Percentiles rank a stretch among this genome's conserved stretches.
These are phyloP conservation scores for Thinocorus orbignyianus DNA, from an alignment of 2,113 vertebrate genomes.

Conservation along the genomic window DNA sequence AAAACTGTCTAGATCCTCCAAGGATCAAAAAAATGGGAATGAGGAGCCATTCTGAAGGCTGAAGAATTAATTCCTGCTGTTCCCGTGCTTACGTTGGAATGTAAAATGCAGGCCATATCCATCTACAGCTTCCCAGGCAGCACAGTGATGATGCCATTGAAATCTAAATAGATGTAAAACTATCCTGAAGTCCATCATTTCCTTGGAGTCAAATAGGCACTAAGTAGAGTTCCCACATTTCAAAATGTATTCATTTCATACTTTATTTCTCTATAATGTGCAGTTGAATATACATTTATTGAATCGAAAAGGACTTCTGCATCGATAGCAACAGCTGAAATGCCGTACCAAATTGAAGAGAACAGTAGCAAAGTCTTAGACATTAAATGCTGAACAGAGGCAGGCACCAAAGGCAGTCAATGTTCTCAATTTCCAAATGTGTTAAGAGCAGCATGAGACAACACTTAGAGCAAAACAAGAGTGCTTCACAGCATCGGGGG, in stretches of 20 bases:
- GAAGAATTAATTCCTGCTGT: background rate
- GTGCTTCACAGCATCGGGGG: conserved; percentile 45
- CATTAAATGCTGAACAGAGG: background rate
- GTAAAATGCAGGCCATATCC: background rate
- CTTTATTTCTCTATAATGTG: background rate
- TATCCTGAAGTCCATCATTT: background rate
- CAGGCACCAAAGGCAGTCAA: conserved; percentile 20
- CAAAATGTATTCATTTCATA: background rate
- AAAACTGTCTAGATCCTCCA: background rate
- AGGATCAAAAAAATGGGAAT: background rate
- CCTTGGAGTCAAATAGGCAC: background rate
- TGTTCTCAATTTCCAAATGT: conserved; percentile 34
- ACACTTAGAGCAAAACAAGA: conserved; percentile 28
- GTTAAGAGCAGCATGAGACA: conserved; percentile 50
- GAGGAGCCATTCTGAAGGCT: background rate
- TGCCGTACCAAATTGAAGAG: background rate
- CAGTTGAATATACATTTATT: background rate
- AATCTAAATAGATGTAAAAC: background rate
- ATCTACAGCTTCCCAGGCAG: background rate
- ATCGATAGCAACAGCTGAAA: background rate
- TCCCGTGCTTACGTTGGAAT: background rate
- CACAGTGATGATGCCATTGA: background rate
- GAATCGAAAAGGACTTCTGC: background rate
- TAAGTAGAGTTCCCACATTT: background rate
- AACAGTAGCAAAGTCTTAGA: background rate